Evolutionary conservation across 2,113 vertebrate genomes (phyloP).

Genomic region (Anarrhichthys ocellatus): DNA sequence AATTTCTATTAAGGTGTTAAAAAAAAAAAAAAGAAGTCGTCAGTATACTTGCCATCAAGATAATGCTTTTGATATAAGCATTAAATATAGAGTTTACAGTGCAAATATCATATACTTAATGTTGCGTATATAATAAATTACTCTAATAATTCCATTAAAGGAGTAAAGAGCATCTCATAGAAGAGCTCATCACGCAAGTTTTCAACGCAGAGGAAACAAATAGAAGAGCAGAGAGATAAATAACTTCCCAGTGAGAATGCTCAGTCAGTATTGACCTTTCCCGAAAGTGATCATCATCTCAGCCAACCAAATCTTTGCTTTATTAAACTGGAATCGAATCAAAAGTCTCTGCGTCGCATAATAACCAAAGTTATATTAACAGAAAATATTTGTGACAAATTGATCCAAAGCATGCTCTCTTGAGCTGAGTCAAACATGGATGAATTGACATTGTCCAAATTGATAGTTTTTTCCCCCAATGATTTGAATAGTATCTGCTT

Average conservation of each 20-base stretch:
- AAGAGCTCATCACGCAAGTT: background rate
- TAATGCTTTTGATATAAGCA: slow-evolving; percentile 15
- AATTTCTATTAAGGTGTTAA: slow-evolving; percentile 55
- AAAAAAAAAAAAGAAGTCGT: slow-evolving; percentile 25
- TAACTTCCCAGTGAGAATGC: background rate
- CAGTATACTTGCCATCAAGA: slow-evolving; percentile 13
- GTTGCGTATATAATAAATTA: slow-evolving; percentile 12
- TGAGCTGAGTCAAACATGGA: background rate
- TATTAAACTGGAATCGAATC: slow-evolving; percentile 24
- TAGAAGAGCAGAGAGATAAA: background rate
- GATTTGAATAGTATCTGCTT: background rate
- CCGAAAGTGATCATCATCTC: slow-evolving; percentile 11
- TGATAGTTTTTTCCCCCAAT: background rate
- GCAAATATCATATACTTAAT: slow-evolving; percentile 11
- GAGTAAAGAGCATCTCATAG: slow-evolving; percentile 12
- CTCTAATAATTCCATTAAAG: background rate
- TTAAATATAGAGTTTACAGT: background rate
- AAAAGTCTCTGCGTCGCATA: background rate
- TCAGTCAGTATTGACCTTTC: background rate
- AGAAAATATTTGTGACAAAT: background rate
- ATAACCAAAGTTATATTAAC: background rate
- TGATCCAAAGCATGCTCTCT: background rate
- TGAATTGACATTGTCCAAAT: background rate
- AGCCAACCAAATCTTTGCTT: slow-evolving; percentile 8
- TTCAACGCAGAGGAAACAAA: background rate